Evolutionary conservation across 2,888 invertebrate species (phyloP).

Genomic region (Dastarcus helophoroides): DNA sequence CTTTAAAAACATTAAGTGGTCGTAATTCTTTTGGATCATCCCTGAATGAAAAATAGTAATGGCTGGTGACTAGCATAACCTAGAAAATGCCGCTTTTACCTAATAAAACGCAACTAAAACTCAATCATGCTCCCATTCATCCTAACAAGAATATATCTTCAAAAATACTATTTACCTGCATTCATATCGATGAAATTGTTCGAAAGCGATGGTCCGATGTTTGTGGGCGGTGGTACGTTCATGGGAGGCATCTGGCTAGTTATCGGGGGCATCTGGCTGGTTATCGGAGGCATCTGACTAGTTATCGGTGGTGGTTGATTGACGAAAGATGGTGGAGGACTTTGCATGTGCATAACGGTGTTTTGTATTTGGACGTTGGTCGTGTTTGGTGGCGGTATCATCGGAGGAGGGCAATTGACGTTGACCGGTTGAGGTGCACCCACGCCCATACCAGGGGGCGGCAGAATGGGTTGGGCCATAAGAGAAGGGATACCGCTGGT

Average conservation of each 20-base stretch:
- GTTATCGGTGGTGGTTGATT: slow-evolving; percentile 29
- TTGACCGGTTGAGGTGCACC: slow-evolving; percentile 21
- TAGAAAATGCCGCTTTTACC: too few species aligned
- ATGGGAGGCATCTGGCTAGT: slow-evolving; percentile 31
- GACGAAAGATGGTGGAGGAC: slow-evolving; percentile 7
- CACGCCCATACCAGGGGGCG: slow-evolving; percentile 28
- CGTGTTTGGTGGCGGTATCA: slow-evolving; percentile 17
- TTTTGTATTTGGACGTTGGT: slow-evolving; percentile 9
- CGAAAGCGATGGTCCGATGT: not conserved
- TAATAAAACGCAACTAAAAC: too few species aligned
- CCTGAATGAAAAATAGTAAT: too few species aligned
- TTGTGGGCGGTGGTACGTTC: slow-evolving; percentile 37
- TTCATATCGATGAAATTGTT: slow-evolving; percentile 23
- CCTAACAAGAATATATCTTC: too few species aligned
- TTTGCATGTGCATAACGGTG: slow-evolving; percentile 10
- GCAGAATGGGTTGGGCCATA: slow-evolving; percentile 35
- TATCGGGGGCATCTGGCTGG: slow-evolving; percentile 27
- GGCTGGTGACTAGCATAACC: too few species aligned
- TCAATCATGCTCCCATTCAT: too few species aligned
- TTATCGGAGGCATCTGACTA: slow-evolving; percentile 20
- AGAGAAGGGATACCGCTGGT: slow-evolving; percentile 30
- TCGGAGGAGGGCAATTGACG: slow-evolving; percentile 28
- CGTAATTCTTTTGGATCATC: too few species aligned
- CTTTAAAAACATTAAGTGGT: too few species aligned
- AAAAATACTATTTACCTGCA: slow-evolving; percentile 30